Percentiles rank a stretch among this genome's conserved stretches.
Conservation (phyloP, 2,888 invertebrate genomes). For the Perithous albicinctus region DNA sequence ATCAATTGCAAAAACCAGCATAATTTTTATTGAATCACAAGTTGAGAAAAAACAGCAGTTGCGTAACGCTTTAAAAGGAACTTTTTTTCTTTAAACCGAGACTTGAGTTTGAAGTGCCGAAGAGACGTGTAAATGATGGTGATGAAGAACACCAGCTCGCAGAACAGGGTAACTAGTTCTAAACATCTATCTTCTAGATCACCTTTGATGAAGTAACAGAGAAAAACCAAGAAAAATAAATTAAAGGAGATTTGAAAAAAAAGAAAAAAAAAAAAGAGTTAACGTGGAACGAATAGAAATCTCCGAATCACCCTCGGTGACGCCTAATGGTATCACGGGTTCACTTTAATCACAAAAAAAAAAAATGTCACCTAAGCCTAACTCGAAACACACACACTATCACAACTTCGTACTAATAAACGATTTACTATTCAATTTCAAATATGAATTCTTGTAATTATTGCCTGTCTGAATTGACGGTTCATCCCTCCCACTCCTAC, state of each 20-base stretch:
- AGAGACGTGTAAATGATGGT: constrained; percentile 69
- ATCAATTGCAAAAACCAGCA: not conserved
- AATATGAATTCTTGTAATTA: constrained; percentile 59
- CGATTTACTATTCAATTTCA: constrained; percentile 82
- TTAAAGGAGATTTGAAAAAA: constrained; percentile 36
- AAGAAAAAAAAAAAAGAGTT: constrained; percentile 65
- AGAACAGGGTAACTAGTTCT: constrained; percentile 83
- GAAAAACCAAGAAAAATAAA: constrained; percentile 45
- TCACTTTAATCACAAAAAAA: constrained; percentile 76
- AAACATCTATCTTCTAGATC: constrained; percentile 81
- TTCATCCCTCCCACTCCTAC: not conserved
- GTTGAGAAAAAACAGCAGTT: too few species aligned
- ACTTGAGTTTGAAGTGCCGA: constrained; percentile 10
- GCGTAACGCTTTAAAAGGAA: too few species aligned
- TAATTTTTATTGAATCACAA: not conserved
- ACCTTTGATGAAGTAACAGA: constrained; percentile 68
- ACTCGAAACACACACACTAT: constrained; percentile 73
- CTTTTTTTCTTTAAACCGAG: not conserved
- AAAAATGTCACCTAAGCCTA: constrained; percentile 57
- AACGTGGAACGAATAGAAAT: constrained; percentile 56
- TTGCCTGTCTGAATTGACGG: constrained; percentile 18
- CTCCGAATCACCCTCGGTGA: constrained; percentile 75
- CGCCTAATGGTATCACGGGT: constrained; percentile 78
- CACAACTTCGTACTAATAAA: constrained; percentile 83
- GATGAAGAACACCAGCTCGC: constrained; percentile 78